These are phyloP conservation scores for Melolontha melolontha DNA, from an alignment of 2,888 invertebrate species.

Conservation along the genomic window DNA sequence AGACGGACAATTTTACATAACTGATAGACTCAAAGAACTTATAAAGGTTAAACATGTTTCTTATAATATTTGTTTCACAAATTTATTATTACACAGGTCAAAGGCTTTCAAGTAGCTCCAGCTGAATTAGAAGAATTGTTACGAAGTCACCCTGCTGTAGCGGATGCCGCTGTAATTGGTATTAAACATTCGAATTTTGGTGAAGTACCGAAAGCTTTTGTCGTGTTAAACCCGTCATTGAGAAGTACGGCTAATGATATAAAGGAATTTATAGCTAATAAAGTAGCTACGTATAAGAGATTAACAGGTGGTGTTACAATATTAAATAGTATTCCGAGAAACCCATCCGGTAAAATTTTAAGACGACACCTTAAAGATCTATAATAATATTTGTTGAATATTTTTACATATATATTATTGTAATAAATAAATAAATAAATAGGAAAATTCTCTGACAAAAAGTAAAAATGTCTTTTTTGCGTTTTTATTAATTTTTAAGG, in stretches of 20 bases:
- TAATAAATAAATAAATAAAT: too few relatives aligned
- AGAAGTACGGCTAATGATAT: constrained; percentile 70
- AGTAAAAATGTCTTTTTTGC: too few relatives aligned
- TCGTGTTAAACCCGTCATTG: constrained; percentile 69
- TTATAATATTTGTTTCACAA: neutral
- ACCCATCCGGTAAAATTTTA: constrained; percentile 72
- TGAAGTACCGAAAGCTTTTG: constrained; percentile 81
- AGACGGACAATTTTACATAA: constrained; percentile 74
- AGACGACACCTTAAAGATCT: constrained; percentile 62
- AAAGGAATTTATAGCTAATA: constrained; percentile 71
- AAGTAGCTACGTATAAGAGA: constrained; percentile 82
- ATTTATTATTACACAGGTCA: constrained; percentile 54
- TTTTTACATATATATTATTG: too few relatives aligned
- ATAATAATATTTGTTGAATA: constrained; percentile 8
- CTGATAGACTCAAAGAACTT: constrained; percentile 82
- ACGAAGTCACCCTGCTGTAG: constrained; percentile 77
- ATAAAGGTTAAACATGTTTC: constrained; percentile 70
- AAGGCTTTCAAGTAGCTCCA: constrained; percentile 84
- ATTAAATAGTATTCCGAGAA: constrained; percentile 70
- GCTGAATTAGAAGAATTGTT: constrained; percentile 86
- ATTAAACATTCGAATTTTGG: constrained; percentile 76
- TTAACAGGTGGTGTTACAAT: constrained; percentile 70
- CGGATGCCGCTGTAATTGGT: constrained; percentile 88
- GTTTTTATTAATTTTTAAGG: too few relatives aligned
- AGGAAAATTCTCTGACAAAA: too few relatives aligned